A percentile compares a stretch with the other conserved stretches of the same genome.
Conservation (phyloP, 2,888 invertebrate genomes). For the Pseudococcus viburni region DNA sequence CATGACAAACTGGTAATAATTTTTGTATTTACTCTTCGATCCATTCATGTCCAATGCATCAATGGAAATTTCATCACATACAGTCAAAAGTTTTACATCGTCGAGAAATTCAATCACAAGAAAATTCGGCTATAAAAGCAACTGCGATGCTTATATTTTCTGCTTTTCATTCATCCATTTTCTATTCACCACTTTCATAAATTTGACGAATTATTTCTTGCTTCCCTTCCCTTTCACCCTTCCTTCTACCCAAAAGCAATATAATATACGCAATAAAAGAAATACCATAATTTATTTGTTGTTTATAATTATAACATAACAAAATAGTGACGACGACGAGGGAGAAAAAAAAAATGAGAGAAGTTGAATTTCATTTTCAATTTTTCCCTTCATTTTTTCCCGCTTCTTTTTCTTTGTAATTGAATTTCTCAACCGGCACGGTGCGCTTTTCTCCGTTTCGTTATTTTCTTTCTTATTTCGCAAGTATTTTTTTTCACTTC, state of each 20-base stretch:
- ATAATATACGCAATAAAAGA: background rate
- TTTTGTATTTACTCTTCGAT: no score
- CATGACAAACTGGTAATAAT: no score
- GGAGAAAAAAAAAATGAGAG: background rate
- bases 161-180: background rate
- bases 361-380: constrained; percentile 28
- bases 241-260: no score
- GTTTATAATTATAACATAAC: constrained; percentile 23
- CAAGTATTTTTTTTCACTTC: background rate
- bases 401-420: constrained; percentile 5
- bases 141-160: background rate
- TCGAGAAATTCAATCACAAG: no score
- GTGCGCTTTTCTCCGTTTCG: constrained; percentile 22
- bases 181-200: background rate
- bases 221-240: background rate
- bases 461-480: constrained; percentile 18
- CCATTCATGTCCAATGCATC: no score
- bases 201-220: background rate
- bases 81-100: no score
- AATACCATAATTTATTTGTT: constrained; percentile 12
- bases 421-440: constrained; percentile 11
- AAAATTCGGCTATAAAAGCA: background rate
- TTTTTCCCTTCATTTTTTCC: constrained; percentile 9
- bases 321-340: background rate
- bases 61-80: no score